Evolutionary conservation across 2,888 invertebrate species (phyloP).

Genomic region (Graphium colonna): DNA sequence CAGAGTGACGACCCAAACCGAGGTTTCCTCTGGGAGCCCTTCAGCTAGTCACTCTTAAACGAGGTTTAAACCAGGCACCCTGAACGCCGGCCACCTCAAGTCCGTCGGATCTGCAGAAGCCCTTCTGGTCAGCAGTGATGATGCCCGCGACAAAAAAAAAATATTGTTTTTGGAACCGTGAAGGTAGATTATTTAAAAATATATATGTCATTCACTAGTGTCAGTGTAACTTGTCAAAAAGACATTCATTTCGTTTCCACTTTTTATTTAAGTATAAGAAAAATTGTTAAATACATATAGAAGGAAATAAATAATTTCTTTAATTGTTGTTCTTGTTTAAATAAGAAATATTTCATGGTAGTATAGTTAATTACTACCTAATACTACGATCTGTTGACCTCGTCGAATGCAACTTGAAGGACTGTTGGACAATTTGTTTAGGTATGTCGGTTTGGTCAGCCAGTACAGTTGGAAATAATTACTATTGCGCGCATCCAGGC

Average conservation of each 20-base stretch:
- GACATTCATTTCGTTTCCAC: constrained; percentile 1
- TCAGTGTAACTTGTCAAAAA: constrained; percentile 3
- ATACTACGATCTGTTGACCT: constrained; percentile 50
- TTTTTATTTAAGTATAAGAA: background rate
- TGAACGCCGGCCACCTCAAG: too few relatives aligned
- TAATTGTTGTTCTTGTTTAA: background rate
- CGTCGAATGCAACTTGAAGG: constrained; percentile 59
- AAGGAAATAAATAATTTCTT: background rate
- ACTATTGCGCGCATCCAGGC: constrained; percentile 62
- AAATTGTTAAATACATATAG: too few relatives aligned
- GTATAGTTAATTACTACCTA: background rate
- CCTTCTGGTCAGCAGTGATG: too few relatives aligned
- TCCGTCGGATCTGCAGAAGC: too few relatives aligned
- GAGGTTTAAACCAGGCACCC: too few relatives aligned
- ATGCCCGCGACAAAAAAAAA: too few relatives aligned
- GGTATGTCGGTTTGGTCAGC: constrained; percentile 88
- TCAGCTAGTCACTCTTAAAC: too few relatives aligned
- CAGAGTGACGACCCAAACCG: too few relatives aligned
- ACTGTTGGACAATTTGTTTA: constrained; percentile 68
- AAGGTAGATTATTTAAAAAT: too few relatives aligned
- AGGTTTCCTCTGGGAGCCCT: too few relatives aligned
- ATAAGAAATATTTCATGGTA: background rate
- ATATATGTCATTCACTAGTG: background rate
- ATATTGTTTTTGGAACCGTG: too few relatives aligned
- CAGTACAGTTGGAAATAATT: constrained; percentile 80